Base-by-base conservation (phyloP, 64 coral and sea anemone genomes). In the Trachythela sp. region DNA sequence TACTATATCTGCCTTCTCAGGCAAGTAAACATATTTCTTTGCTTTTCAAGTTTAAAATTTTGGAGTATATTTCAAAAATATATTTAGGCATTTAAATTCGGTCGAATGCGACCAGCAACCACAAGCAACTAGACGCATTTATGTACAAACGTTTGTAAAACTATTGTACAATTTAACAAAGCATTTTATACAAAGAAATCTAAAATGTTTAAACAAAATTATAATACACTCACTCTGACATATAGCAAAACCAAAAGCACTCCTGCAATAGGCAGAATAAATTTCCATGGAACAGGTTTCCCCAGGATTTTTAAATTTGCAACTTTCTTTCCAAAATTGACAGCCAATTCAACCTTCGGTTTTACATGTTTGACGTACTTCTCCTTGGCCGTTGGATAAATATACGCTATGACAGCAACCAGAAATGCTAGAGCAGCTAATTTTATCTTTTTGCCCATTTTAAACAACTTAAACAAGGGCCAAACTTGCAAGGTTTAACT, bases 251-350 rank as follows among this genome's bases (percentile, higher is more conserved):
- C 37, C 0, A 80, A 39, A 0, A 80, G 33, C 31, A 80, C 75
- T 4, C 2, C 33, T 15, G 30, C 27, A 37, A 80, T 29, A 14
- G 75, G 75, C 7, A 30, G 33, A 37, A 80, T 80, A 80, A 80
- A 80, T 36, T 80, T 80, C 75, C 75, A 80, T 39, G 75, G 75
- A 18, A 80, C 30, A 80, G 75, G 75, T 39, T 80, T 80, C 6
- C 75, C 75, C 15, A 80, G 75, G 33, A 80, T 22, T 38, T 80
- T 80, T 15, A 80, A 29, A 29, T 80, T 80, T 35, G 75, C 75
- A 35, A 80, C 33, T 18, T 30, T 80, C 20, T 39, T 35, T 36
- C 26, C 32, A 35, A 80, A 39, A 8, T 80, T 37, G 31, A 35
- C 17, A 15, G 33, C 75, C 33, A 80, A 37, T 39, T 80, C 75